Percentiles rank a stretch among this genome's conserved stretches.
phyloP scores from a whole-genome alignment of 2,113 vertebrate species.

The Austrofundulus limnaeus region DNA sequence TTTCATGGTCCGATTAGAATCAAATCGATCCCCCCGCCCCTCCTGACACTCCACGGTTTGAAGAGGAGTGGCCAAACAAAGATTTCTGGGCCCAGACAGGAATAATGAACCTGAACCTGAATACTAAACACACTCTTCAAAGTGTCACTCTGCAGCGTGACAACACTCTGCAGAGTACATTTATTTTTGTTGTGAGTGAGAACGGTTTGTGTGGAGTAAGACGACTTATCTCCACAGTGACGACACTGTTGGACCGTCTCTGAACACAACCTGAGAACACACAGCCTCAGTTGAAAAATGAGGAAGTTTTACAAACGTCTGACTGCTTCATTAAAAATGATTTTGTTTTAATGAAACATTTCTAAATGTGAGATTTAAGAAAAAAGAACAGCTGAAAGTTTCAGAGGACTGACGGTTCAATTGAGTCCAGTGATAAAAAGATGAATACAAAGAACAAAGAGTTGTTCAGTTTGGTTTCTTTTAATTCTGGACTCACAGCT shows the following conservation, averaged over 20 bases:
- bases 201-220: constrained; percentile 15
- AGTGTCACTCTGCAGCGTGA: constrained; percentile 88
- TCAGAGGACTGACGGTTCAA: too few relatives aligned
- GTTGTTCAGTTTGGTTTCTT: too few relatives aligned
- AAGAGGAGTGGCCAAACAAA: constrained; percentile 93
- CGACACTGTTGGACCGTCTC: constrained; percentile 34
- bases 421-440: too few relatives aligned
- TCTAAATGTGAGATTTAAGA: too few relatives aligned
- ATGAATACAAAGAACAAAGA: too few relatives aligned
- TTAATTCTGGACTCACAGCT: too few relatives aligned
- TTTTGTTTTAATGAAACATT: too few relatives aligned
- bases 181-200: constrained; percentile 82
- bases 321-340: too few relatives aligned
- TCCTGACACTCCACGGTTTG: constrained; percentile 84
- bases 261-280: constrained; percentile 46
- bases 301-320: too few relatives aligned
- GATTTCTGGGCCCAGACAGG: constrained; percentile 88
- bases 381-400: too few relatives aligned
- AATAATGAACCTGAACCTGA: constrained; percentile 82
- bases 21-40: constrained; percentile 98
- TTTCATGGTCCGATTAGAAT: constrained; percentile 99
- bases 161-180: constrained; percentile 89
- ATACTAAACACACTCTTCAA: constrained; percentile 98
- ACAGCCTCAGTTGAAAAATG: constrained; percentile 21
- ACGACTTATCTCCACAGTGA: too few relatives aligned